Conservation (phyloP, 1,140 invertebrate genomes). For the Drosophila lowei region DNA sequence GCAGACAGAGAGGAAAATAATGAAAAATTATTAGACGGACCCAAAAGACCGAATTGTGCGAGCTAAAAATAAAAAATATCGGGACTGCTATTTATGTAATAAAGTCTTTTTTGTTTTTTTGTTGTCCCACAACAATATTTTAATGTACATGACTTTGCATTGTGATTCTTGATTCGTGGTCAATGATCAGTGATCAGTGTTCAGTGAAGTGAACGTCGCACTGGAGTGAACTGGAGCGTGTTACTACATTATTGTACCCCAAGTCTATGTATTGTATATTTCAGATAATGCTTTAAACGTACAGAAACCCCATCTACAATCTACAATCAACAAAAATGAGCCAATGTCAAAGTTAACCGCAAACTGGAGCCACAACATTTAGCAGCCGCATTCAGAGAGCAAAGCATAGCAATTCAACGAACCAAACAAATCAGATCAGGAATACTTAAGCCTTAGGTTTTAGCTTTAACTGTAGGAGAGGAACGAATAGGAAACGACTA, state of each 20-base stretch:
- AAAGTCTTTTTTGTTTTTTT: slow-evolving; percentile 46
- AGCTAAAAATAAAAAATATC: slow-evolving; percentile 82
- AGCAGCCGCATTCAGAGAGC: slow-evolving; percentile 36
- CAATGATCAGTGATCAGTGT: slow-evolving; percentile 57
- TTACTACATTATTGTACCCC: slow-evolving; percentile 13
- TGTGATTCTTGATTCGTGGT: slow-evolving; percentile 21
- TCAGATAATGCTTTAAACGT: slow-evolving; percentile 73
- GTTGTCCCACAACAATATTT: slow-evolving; percentile 49
- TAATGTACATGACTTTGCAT: slow-evolving; percentile 28
- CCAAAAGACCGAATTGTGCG: slow-evolving; percentile 65
- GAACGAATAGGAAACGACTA: slow-evolving; percentile 7
- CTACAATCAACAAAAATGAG: slow-evolving; percentile 51
- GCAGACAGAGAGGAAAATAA: slow-evolving; percentile 48
- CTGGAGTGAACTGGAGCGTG: slow-evolving; percentile 27
- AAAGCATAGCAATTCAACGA: slow-evolving; percentile 23
- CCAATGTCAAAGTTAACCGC: slow-evolving; percentile 72
- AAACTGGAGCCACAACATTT: slow-evolving; percentile 22
- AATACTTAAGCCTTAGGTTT: slow-evolving; percentile 48
- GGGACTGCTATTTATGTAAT: slow-evolving; percentile 83
- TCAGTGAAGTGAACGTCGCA: neutral
- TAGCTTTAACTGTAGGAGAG: slow-evolving; percentile 13
- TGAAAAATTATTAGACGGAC: slow-evolving; percentile 66
- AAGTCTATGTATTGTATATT: slow-evolving; percentile 40
- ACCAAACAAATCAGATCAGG: slow-evolving; percentile 40
- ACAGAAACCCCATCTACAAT: slow-evolving; percentile 35